Evolutionary conservation across 2,797 vertebrate genomes (phyloP).

Genomic region (Spea hammondii): DNA sequence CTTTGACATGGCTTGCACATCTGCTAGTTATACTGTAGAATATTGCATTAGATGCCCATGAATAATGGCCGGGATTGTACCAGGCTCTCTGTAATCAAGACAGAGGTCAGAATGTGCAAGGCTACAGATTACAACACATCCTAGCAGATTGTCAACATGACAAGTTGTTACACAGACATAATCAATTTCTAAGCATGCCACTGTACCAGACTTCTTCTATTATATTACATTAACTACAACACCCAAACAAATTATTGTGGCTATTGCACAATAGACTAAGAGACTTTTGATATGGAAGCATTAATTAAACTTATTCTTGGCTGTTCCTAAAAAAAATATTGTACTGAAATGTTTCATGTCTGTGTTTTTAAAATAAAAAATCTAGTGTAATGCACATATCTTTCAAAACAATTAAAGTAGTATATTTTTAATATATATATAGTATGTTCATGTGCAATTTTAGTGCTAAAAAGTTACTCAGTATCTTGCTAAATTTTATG

Average conservation of each 20-base stretch:
- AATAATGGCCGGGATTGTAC: slow-evolving; percentile 51
- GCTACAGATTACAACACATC: slow-evolving; percentile 60
- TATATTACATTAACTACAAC: neutral
- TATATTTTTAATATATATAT: too few relatives aligned
- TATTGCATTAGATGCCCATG: slow-evolving; percentile 55
- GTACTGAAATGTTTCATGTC: too few relatives aligned
- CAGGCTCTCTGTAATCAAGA: slow-evolving; percentile 54
- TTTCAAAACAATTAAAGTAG: too few relatives aligned
- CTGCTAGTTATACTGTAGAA: slow-evolving; percentile 61
- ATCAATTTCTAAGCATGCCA: slow-evolving; percentile 48
- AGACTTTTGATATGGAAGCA: slow-evolving; percentile 4
- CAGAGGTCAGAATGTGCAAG: slow-evolving; percentile 58
- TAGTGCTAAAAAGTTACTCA: too few relatives aligned
- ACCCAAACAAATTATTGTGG: neutral
- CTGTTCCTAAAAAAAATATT: too few relatives aligned
- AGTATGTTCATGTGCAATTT: too few relatives aligned
- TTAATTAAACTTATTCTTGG: slow-evolving; percentile 23
- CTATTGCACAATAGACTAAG: neutral
- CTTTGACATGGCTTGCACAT: slow-evolving; percentile 57
- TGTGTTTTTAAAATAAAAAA: too few relatives aligned
- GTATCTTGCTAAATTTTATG: too few relatives aligned
- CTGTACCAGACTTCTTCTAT: neutral
- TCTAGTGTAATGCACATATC: too few relatives aligned
- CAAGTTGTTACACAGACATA: slow-evolving; percentile 46
- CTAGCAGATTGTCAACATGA: slow-evolving; percentile 54